Conservation (phyloP, 1,140 invertebrate genomes). For the Hylaeus anthracinus region DNA sequence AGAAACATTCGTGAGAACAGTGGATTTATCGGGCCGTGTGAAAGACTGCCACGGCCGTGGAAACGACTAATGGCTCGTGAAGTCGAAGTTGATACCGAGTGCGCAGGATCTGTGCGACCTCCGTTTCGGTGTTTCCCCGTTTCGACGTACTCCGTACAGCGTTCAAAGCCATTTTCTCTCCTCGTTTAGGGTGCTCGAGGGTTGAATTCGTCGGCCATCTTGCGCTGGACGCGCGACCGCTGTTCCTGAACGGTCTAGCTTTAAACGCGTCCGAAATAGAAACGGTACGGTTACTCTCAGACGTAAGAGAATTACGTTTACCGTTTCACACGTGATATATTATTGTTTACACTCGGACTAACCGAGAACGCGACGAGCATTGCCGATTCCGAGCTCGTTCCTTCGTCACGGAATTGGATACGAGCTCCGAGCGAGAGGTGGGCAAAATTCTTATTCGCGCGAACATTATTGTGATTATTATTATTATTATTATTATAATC, state of each 20-base stretch:
- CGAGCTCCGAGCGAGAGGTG: not conserved
- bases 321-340: conserved; percentile 8
- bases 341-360: not conserved
- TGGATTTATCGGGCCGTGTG: conserved; percentile 27
- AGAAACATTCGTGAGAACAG: conserved; percentile 31
- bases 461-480: too few relatives aligned
- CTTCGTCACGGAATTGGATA: conserved; percentile 12
- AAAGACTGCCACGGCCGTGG: conserved; percentile 23
- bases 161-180: not conserved
- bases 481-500: too few relatives aligned
- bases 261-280: conserved; percentile 22
- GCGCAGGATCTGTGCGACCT: not conserved
- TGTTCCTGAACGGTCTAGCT: conserved; percentile 35
- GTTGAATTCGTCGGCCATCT: not conserved
- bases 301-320: not conserved
- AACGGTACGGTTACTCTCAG: conserved; percentile 7
- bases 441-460: too few relatives aligned
- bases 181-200: not conserved
- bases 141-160: too few relatives aligned
- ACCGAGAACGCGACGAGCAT: conserved; percentile 2
- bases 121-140: not conserved
- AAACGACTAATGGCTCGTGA: conserved; percentile 10
- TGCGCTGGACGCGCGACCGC: not conserved
- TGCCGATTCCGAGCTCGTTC: conserved; percentile 24
- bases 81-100: not conserved